These are phyloP conservation scores for Apodemia mormo DNA, from an alignment of 2,888 invertebrate genomes.

Conservation along the genomic window DNA sequence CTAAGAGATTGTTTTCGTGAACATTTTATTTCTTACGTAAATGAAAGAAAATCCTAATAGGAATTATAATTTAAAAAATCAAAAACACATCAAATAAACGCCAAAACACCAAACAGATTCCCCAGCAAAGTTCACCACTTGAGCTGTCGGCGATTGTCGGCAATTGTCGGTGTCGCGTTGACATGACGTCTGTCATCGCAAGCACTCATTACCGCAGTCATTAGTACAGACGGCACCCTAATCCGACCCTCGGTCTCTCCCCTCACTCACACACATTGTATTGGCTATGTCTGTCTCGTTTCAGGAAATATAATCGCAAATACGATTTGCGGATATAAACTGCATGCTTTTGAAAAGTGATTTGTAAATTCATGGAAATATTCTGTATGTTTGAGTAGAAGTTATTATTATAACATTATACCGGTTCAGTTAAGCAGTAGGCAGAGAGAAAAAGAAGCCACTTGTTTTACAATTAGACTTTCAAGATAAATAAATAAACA, in stretches of 20 bases:
- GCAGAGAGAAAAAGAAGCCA: no score
- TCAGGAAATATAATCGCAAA: not conserved
- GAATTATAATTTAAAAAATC: conserved; percentile 1
- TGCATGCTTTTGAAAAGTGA: not conserved
- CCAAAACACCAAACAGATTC: conserved; percentile 11
- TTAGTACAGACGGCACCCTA: conserved; percentile 20
- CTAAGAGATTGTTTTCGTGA: no score
- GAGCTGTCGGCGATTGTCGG: conserved; percentile 16
- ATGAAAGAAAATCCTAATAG: not conserved
- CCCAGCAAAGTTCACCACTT: conserved; percentile 2
- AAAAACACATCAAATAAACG: conserved; percentile 1
- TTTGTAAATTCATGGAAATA: not conserved
- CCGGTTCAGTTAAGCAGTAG: no score
- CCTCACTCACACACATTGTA: not conserved
- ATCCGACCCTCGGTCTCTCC: conserved; percentile 2
- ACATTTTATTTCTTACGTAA: not conserved
- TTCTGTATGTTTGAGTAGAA: no score
- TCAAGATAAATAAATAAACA: no score
- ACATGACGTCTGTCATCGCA: conserved; percentile 17
- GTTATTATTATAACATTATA: no score
- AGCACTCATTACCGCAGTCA: conserved; percentile 25
- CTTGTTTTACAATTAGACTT: no score
- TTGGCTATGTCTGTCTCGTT: not conserved
- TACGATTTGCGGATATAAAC: not conserved
- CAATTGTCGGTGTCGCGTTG: conserved; percentile 15